Base-by-base conservation (phyloP, 2,797 vertebrate species). In the Syncerus caffer region DNA sequence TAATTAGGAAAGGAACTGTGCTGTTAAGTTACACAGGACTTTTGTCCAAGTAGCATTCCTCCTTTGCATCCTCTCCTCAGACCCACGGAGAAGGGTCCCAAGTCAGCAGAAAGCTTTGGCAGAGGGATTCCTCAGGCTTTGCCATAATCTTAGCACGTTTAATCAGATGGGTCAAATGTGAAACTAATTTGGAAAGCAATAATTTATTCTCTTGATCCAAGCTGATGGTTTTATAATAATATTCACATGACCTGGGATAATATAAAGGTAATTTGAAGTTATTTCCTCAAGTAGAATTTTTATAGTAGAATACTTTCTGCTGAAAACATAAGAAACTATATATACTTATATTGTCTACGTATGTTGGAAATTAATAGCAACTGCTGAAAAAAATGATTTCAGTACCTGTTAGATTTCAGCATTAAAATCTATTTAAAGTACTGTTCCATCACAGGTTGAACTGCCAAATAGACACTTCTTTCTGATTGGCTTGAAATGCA, bases 151-250 rank as follows among this genome's bases (percentile, higher is more conserved):
- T 71, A 90, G 82, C 51, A 64, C 7, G 23, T 62, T 90, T 87
- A 60, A 62, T 57, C 53, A 90, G 45, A 80, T 95, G 51, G 34
- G 29, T 87, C 62, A 91, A 62, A 89, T 89, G 10, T 42, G 4
- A 76, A 57, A 71, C 86, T 89, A 86, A 79, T 89, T 83, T 84
- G 76, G 45, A 78, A 94, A 94, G 57, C 12, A 60, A 76, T 42
- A 89, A 53, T 87, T 90, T 89, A 60, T 90, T 96, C 50, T 90
- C 12, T 95, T 87, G 89, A 83, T 86, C 92, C 62, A 76, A 86
- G 34, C n/a, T 83, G 67, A 71, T 90, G 17, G 9, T 83, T 9
- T 93, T 58, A 55, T 71, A 84, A 76, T 80, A 82, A 79, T 90
- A 76, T 38, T 67, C n/a, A 62, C 31, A 62, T 92, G 45, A 78